These are phyloP conservation scores for Allobates femoralis DNA, from an alignment of 2,797 vertebrate genomes.

Conservation along the genomic window DNA sequence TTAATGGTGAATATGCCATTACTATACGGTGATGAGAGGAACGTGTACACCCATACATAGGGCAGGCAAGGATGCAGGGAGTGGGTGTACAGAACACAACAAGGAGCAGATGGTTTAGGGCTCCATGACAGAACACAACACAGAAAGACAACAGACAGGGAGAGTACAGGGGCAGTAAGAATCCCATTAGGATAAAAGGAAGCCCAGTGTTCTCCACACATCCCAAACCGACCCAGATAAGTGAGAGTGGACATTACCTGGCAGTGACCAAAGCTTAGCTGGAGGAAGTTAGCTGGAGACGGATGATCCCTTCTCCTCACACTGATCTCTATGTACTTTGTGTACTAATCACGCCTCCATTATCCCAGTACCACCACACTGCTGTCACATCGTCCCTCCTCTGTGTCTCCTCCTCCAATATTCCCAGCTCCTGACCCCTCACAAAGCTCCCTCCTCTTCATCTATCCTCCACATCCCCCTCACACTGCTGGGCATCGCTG, in stretches of 20 bases:
- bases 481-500: not conserved
- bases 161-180: not conserved
- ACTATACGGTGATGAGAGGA: not conserved
- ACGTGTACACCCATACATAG: not conserved
- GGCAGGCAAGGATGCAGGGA: not conserved
- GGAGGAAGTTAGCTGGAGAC: constrained; percentile 19
- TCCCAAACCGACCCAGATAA: not conserved
- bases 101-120: not conserved
- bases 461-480: not conserved
- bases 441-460: constrained; percentile 10
- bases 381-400: constrained; percentile 26
- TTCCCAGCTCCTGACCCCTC: constrained; percentile 4
- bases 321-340: constrained; percentile 22
- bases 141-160: not conserved
- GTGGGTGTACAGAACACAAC: not conserved
- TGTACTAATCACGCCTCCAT: constrained; percentile 35
- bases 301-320: not conserved
- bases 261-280: constrained; percentile 1
- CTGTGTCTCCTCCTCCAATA: constrained; percentile 31
- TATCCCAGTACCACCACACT: constrained; percentile 12
- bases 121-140: not conserved
- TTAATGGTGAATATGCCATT: not conserved
- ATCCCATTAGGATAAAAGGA: not conserved
- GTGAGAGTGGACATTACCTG: constrained; percentile 1
- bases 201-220: not conserved